These are phyloP conservation scores for Mugil cephalus DNA, from an alignment of 2,113 vertebrate genomes.

Conservation along the genomic window DNA sequence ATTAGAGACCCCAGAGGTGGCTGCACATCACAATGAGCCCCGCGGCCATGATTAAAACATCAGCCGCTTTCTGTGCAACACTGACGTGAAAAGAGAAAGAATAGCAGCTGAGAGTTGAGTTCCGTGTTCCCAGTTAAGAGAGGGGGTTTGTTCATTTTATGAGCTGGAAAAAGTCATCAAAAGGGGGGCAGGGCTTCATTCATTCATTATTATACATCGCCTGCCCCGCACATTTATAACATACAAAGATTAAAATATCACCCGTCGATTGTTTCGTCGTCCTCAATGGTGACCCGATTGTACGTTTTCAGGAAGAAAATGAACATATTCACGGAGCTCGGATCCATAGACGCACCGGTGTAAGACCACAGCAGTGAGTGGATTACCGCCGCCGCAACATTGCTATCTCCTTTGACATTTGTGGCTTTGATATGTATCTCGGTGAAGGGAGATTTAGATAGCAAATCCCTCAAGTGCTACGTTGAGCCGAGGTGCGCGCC, in stretches of 20 bases:
- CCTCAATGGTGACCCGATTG: neutral
- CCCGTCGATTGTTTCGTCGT: neutral
- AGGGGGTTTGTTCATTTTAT: slow-evolving; percentile 58
- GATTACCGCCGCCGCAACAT: slow-evolving; percentile 60
- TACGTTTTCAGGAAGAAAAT: neutral
- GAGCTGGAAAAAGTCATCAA: slow-evolving; percentile 33
- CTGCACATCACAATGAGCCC: slow-evolving; percentile 83
- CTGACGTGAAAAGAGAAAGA: slow-evolving; percentile 46
- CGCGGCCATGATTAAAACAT: slow-evolving; percentile 84
- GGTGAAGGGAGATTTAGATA: slow-evolving; percentile 69
- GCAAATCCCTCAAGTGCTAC: slow-evolving; percentile 68
- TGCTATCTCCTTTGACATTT: slow-evolving; percentile 74
- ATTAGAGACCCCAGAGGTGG: slow-evolving; percentile 83
- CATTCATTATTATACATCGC: slow-evolving; percentile 5
- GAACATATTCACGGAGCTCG: slow-evolving; percentile 13
- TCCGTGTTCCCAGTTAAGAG: slow-evolving; percentile 65
- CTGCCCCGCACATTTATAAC: no score
- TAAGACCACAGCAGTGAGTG: slow-evolving; percentile 52
- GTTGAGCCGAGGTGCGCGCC: slow-evolving; percentile 34
- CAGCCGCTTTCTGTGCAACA: slow-evolving; percentile 71
- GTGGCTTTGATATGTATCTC: slow-evolving; percentile 75
- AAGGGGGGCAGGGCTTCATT: slow-evolving; percentile 1
- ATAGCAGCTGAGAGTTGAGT: slow-evolving; percentile 44
- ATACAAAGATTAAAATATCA: no score
- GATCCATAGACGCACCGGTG: slow-evolving; percentile 14